Evolutionary conservation across 2,797 vertebrate genomes (phyloP).

Genomic region (Pagetopsis macropterus): DNA sequence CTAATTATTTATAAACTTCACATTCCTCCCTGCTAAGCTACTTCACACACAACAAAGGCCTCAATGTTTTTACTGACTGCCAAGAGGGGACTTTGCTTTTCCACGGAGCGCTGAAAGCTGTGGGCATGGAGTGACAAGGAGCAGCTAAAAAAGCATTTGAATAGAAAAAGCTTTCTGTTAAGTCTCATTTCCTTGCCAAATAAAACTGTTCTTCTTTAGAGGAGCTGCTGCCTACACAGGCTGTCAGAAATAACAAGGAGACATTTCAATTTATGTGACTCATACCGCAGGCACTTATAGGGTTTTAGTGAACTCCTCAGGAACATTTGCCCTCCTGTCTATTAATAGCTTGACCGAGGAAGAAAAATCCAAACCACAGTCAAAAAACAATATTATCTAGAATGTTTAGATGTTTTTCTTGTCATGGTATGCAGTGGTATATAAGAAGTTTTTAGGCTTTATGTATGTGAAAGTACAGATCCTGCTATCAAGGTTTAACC

Average conservation of each 20-base stretch:
- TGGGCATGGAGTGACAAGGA: constrained; percentile 46
- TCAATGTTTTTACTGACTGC: constrained; percentile 53
- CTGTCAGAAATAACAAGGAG: constrained; percentile 40
- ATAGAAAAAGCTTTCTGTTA: constrained; percentile 59
- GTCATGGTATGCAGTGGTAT: neutral
- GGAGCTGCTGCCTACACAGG: constrained; percentile 52
- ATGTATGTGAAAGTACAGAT: neutral
- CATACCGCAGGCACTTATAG: constrained; percentile 18
- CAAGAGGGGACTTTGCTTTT: constrained; percentile 43
- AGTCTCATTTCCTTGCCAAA: constrained; percentile 33
- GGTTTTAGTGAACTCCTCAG: constrained; percentile 27
- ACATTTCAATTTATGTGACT: constrained; percentile 14
- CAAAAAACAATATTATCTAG: neutral
- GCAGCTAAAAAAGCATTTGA: constrained; percentile 29
- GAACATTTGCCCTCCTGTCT: constrained; percentile 26
- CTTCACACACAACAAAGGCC: constrained; percentile 57
- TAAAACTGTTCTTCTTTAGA: constrained; percentile 31
- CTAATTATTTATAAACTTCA: constrained; percentile 57
- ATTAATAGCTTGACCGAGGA: constrained; percentile 14
- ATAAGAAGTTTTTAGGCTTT: neutral
- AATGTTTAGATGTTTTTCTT: neutral
- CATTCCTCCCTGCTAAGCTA: constrained; percentile 56
- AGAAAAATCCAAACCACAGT: neutral
- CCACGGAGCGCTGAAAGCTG: constrained; percentile 34
- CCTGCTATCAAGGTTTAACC: neutral